Conservation (phyloP, 2,113 vertebrate genomes). For the Parus major region DNA sequence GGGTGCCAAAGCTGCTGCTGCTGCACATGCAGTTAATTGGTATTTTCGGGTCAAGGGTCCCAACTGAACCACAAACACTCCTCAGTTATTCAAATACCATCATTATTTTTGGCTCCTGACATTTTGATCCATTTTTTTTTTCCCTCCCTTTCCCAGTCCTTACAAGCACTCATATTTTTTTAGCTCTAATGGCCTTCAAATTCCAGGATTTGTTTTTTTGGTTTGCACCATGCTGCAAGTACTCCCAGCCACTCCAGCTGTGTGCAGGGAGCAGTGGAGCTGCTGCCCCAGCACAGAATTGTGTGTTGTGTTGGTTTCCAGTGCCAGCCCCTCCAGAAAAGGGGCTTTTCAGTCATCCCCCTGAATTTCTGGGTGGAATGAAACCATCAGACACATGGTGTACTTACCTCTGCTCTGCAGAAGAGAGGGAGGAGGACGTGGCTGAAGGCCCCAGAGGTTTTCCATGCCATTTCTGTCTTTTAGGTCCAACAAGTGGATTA, state of each 20-base stretch:
- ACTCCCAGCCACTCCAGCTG: not conserved
- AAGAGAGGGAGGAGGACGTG: constrained; percentile 86
- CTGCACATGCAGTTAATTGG: not conserved
- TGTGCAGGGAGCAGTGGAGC: not conserved
- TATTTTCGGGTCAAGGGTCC: not conserved
- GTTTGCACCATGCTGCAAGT: not conserved
- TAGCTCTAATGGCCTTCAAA: not conserved
- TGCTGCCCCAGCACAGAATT: not conserved
- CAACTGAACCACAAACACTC: not conserved
- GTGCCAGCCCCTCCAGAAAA: not conserved
- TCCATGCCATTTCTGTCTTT: constrained; percentile 92
- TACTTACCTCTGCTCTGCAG: constrained; percentile 87
- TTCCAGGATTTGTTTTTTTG: not conserved
- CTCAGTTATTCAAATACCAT: not conserved
- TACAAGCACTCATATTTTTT: not conserved
- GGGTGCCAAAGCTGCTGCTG: not conserved
- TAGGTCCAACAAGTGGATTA: constrained; percentile 94
- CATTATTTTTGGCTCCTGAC: not conserved
- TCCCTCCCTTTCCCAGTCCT: not conserved
- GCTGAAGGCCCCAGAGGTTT: constrained; percentile 92
- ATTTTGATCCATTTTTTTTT: not conserved
- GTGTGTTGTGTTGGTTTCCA: not conserved
- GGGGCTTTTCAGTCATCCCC: not conserved
- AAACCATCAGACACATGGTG: rapidly evolving
- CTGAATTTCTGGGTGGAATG: not conserved